phyloP scores from a whole-genome alignment of 1,140 invertebrate genomes.

The Potamilus streckersoni region DNA sequence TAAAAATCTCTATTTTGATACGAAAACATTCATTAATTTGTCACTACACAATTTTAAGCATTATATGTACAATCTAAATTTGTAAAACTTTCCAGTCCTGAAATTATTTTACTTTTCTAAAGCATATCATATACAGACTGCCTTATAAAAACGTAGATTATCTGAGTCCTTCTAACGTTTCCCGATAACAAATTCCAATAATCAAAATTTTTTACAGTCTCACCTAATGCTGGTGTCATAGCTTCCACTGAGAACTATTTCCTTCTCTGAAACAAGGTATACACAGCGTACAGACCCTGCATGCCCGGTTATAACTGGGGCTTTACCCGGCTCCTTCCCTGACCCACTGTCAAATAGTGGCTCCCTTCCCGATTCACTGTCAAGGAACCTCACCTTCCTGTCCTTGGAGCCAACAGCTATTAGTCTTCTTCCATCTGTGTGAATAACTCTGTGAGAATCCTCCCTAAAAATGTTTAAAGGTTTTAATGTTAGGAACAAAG shows the following conservation, averaged over 20 bases:
- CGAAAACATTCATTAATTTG: too few relatives aligned
- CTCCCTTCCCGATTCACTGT: conserved; percentile 24
- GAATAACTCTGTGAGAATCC: conserved; percentile 60
- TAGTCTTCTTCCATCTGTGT: conserved; percentile 61
- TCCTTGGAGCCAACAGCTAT: conserved; percentile 63
- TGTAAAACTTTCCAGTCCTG: too few relatives aligned
- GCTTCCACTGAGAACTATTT: conserved; percentile 64
- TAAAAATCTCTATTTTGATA: too few relatives aligned
- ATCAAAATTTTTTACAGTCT: not conserved
- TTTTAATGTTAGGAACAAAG: not conserved
- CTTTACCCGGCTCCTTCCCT: conserved; percentile 51
- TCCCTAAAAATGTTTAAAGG: conserved; percentile 38
- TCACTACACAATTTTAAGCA: too few relatives aligned
- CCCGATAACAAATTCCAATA: too few relatives aligned
- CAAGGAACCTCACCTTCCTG: conserved; percentile 50
- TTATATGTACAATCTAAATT: too few relatives aligned
- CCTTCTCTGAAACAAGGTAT: conserved; percentile 52
- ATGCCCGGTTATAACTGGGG: conserved; percentile 61
- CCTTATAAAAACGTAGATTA: too few relatives aligned
- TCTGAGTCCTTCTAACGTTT: too few relatives aligned
- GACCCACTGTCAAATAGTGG: conserved; percentile 40
- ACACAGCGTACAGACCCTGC: conserved; percentile 65
- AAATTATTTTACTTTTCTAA: too few relatives aligned
- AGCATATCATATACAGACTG: too few relatives aligned
- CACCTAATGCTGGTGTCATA: conserved; percentile 68